Conservation (phyloP, 2,888 invertebrate species). For the Polia nebulosa region DNA sequence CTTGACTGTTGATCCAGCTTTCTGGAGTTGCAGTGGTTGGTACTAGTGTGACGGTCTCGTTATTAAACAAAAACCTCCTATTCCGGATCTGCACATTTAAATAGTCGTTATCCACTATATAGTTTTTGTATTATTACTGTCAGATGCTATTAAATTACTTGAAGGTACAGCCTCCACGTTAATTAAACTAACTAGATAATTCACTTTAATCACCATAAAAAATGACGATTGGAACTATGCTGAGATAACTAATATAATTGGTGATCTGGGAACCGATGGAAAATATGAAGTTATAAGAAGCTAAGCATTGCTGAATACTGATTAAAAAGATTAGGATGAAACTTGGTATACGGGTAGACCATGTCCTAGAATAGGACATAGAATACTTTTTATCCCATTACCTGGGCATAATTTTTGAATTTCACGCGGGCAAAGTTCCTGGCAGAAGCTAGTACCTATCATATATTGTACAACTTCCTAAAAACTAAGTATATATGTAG, state of each 20-base stretch:
- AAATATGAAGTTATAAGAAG: conserved; percentile 32
- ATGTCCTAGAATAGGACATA: no score
- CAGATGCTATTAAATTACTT: conserved; percentile 32
- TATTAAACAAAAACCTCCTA: neutral
- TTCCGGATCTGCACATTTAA: conserved; percentile 33
- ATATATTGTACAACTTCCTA: neutral
- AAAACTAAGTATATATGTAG: neutral
- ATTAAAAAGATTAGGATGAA: no score
- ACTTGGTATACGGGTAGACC: no score
- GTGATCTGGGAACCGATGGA: conserved; percentile 47
- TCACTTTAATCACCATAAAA: conserved; percentile 48
- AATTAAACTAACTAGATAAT: conserved; percentile 57
- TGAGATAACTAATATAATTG: conserved; percentile 48
- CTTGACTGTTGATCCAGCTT: no score
- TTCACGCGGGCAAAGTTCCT: no score
- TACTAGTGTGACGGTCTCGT: neutral
- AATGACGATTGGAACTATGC: conserved; percentile 49
- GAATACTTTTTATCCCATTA: no score
- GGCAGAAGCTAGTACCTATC: no score
- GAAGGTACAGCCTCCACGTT: conserved; percentile 30
- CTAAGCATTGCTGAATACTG: conserved; percentile 11
- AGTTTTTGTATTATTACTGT: conserved; percentile 45
- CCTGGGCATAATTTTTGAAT: no score
- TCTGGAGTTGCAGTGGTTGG: neutral
- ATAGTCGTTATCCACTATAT: neutral